Evolutionary conservation across 2,797 vertebrate genomes (phyloP).

Genomic region (Acanthornis magna): DNA sequence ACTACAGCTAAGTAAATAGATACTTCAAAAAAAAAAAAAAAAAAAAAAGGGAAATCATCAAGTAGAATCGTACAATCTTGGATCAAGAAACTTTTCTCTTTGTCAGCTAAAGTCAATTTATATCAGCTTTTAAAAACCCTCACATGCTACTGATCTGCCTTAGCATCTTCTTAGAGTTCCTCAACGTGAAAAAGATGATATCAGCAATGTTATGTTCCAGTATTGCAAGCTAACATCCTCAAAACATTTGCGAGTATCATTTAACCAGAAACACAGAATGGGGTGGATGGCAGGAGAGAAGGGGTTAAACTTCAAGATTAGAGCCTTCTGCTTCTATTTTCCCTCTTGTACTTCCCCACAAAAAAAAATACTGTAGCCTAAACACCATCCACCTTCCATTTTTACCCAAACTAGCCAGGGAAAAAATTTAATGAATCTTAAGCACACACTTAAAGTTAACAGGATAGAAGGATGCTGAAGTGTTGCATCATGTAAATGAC

Average conservation of each 20-base stretch:
- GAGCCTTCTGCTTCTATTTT: not conserved
- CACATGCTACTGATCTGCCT: not conserved
- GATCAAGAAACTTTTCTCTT: not conserved
- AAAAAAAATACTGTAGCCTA: not conserved
- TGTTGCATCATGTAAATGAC: rapidly evolving
- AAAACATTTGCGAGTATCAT: not conserved
- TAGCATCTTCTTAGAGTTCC: not conserved
- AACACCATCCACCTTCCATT: not conserved
- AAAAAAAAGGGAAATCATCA: not conserved
- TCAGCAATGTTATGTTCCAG: too few relatives aligned
- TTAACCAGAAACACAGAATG: not conserved
- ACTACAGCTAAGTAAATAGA: not conserved
- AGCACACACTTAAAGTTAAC: not conserved
- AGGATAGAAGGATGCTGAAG: not conserved
- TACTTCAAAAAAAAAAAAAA: not conserved
- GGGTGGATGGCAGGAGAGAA: not conserved
- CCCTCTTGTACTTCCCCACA: not conserved
- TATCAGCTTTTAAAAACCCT: not conserved
- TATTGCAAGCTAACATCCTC: not conserved
- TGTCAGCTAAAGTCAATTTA: not conserved
- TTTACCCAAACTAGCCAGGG: not conserved
- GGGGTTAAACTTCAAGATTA: not conserved
- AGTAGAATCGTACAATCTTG: not conserved
- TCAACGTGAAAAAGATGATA: not conserved
- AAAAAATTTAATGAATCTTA: not conserved